A percentile compares a stretch with the other conserved stretches of the same genome.
Evolutionary conservation across 2,113 vertebrate species (phyloP).

Genomic region (Carlito syrichta): DNA sequence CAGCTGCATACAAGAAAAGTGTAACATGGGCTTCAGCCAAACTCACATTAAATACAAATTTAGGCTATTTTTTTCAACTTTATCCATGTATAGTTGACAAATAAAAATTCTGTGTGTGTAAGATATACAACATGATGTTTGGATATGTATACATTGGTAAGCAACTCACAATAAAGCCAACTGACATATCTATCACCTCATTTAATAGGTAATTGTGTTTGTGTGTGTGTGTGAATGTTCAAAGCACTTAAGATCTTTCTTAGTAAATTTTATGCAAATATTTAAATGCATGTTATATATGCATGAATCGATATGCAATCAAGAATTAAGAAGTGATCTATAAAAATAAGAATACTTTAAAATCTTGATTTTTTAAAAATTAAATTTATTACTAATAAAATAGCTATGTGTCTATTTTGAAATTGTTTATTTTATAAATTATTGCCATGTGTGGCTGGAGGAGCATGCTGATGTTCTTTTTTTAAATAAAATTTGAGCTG

Average conservation of each 20-base stretch:
- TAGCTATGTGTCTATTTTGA: background rate
- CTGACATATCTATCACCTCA: background rate
- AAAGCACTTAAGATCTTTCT: background rate
- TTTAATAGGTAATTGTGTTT: too few species aligned
- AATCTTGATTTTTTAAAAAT: background rate
- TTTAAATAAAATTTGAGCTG: background rate
- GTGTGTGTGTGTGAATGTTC: background rate
- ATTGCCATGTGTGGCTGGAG: background rate
- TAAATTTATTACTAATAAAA: background rate
- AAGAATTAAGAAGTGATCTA: background rate
- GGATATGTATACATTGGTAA: background rate
- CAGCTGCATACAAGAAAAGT: background rate
- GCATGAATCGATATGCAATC: background rate
- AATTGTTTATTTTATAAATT: background rate
- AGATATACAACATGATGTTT: background rate
- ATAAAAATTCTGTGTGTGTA: background rate
- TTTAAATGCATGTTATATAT: background rate
- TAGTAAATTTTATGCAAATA: background rate
- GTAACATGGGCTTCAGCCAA: background rate
- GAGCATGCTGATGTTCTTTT: background rate
- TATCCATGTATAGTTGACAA: background rate
- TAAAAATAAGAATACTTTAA: background rate
- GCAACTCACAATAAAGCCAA: background rate
- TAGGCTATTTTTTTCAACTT: background rate
- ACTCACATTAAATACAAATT: background rate